Evolutionary conservation across 1,140 invertebrate species (phyloP).

Genomic region (Heliconius congener): DNA sequence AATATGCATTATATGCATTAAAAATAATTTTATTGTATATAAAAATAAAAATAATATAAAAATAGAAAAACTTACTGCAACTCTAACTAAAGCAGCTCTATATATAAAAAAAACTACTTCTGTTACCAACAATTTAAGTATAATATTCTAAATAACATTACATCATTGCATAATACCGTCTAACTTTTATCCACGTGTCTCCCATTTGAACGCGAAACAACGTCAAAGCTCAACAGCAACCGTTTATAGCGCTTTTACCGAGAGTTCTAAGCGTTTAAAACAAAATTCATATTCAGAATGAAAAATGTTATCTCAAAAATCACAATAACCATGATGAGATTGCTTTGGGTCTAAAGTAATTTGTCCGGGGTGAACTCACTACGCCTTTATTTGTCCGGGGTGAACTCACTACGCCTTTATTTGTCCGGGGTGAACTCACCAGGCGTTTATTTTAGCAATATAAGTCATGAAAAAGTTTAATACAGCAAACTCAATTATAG

Average conservation of each 20-base stretch:
- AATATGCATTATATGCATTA: too few relatives aligned
- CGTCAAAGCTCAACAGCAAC: conserved; percentile 10
- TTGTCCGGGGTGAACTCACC: conserved; percentile 44
- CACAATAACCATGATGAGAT: conserved; percentile 60
- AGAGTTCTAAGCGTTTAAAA: conserved; percentile 25
- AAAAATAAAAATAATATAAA: too few relatives aligned
- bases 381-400: conserved; percentile 61
- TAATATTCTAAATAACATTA: not conserved
- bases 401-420: conserved; percentile 58
- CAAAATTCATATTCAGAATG: conserved; percentile 43
- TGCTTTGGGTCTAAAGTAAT: conserved; percentile 61
- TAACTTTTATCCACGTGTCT: conserved; percentile 2
- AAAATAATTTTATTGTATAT: too few relatives aligned
- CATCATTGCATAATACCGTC: not conserved
- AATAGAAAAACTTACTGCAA: too few relatives aligned
- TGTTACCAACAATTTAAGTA: not conserved
- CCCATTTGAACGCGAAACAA: conserved; percentile 19
- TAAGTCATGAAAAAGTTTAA: conserved; percentile 69
- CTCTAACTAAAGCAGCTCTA: not conserved
- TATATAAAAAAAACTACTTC: not conserved
- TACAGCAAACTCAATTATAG: conserved; percentile 72
- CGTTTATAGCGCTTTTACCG: conserved; percentile 12
- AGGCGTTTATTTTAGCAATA: conserved; percentile 69
- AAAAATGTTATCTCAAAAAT: conserved; percentile 45
- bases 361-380: conserved; percentile 49